A percentile compares a stretch with the other conserved stretches of the same genome.
phyloP scores from a whole-genome alignment of 2,797 vertebrate species.

The Cirrhinus molitorella region DNA sequence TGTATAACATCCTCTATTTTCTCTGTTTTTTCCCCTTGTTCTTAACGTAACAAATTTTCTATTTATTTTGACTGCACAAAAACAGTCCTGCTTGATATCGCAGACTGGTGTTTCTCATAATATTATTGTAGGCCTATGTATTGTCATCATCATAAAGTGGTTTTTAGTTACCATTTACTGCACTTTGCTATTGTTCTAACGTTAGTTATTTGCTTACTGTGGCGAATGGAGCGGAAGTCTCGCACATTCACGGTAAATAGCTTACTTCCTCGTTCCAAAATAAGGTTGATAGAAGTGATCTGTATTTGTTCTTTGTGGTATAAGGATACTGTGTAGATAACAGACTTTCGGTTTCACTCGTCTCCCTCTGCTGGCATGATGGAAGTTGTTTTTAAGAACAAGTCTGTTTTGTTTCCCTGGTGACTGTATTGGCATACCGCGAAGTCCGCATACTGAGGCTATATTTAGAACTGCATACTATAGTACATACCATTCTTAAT shows the following conservation, averaged over 20 bases:
- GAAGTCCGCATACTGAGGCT: neutral
- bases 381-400: slow-evolving; percentile 8
- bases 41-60: neutral
- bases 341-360: neutral
- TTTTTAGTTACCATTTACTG: neutral
- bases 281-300: neutral
- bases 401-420: slow-evolving; percentile 47
- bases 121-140: neutral
- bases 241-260: neutral
- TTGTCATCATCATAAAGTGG: neutral
- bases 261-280: neutral
- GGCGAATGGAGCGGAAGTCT: neutral
- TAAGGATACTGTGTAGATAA: neutral
- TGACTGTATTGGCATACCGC: slow-evolving; percentile 18
- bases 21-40: neutral
- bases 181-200: neutral
- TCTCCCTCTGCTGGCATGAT: slow-evolving; percentile 36
- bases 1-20: neutral
- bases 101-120: neutral
- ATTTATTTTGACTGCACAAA: neutral
- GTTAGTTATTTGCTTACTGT: neutral
- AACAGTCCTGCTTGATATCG: neutral
- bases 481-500: neutral
- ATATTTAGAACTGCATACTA: neutral
- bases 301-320: neutral